Percentiles rank a stretch among this genome's conserved stretches.
phyloP scores from a whole-genome alignment of 37 sponge, comb jelly and placozoan species.

The Dysidea cf. avara region DNA sequence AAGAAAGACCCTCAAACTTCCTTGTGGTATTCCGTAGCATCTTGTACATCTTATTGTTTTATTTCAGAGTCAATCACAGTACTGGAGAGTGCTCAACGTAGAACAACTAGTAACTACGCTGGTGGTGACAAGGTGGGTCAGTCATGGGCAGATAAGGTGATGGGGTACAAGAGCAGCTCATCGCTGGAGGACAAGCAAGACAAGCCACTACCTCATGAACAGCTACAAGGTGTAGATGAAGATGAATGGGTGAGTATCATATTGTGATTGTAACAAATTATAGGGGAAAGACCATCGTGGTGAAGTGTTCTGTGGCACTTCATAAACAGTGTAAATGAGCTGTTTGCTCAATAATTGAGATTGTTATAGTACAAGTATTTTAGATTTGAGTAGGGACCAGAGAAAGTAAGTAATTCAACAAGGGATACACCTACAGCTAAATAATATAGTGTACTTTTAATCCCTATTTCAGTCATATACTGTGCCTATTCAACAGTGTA shows the following conservation, averaged over 20 bases:
- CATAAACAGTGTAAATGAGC: no score
- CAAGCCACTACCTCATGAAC: conserved; percentile 36
- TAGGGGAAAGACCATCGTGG: no score
- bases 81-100: conserved; percentile 68
- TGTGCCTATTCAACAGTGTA: no score
- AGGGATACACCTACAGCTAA: no score
- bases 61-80: conserved; percentile 53
- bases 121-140: conserved; percentile 75
- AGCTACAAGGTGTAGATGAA: conserved; percentile 61
- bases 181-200: conserved; percentile 48
- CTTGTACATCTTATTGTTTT: not conserved
- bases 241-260: conserved; percentile 91
- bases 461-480: no score
- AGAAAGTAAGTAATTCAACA: no score
- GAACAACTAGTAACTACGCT: conserved; percentile 61
- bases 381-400: no score
- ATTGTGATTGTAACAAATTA: no score
- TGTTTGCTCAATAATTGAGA: no score
- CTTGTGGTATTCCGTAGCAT: not conserved
- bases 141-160: conserved; percentile 80
- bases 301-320: no score
- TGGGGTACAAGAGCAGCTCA: conserved; percentile 71
- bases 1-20: not conserved
- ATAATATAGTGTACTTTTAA: no score
- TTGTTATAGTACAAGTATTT: no score